Base-by-base conservation (phyloP, 2,888 invertebrate genomes). In the Trachelus stipa region DNA sequence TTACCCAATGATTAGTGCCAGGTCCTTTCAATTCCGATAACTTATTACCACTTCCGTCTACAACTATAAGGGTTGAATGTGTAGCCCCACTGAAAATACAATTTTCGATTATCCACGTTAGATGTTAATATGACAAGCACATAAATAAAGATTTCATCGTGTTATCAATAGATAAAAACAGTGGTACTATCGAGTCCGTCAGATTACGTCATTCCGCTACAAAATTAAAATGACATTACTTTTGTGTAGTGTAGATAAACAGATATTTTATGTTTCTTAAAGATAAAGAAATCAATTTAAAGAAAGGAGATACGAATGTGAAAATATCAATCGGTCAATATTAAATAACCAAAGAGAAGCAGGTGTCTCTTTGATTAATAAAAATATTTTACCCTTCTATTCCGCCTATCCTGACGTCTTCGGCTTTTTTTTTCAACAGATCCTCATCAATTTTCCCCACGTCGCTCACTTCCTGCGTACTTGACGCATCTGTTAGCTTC, bases 1-100 rank as follows among this genome's bases (percentile, higher is more conserved):
- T 91, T 85, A 95, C 94, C 95, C 96, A 96, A 88, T 96, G 96
- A 92, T 97, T 97, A 73, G 97, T 97, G 68, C 95, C 95, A 6
- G 94, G 94, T 0, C 97, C 97, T 79, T 94, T 93, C 73, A 94
- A 92, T 84, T 93, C 93, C 1, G 95, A 94, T 69, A 97, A 88
- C 75, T 95, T 94, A 74, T 94, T 92, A 11, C 98, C 98, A 37
- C 93, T 92, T 40, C 94, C 94, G 88, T 97, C 94, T 87, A 96
- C 94, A 80, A 98, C 94, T 40, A 97, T 94, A 73, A 96, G 92
- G 79, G 95, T 95, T 23, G 98, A 97, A 88, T 96, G 95, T 79
- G 97, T 97, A 37, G 96, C 97, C 71, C 98, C 98, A 35, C 98
- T 98, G 92, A 81, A 87, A 88, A 81, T 79, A 81, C 75, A 69